Evolutionary conservation across 2,888 invertebrate genomes (phyloP).

Genomic region (Chesias legatella): DNA sequence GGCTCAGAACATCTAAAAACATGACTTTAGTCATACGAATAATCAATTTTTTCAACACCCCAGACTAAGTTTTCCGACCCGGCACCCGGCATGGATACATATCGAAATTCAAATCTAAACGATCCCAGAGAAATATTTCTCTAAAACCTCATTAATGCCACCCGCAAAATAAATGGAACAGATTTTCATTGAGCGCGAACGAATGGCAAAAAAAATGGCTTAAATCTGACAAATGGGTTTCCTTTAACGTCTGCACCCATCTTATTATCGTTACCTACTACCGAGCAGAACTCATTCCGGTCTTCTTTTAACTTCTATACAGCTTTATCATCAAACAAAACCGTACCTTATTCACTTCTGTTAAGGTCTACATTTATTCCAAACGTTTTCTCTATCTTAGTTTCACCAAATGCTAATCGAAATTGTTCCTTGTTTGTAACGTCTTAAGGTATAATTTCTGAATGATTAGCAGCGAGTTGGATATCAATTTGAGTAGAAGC

Average conservation of each 20-base stretch:
- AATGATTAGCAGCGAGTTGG: conserved; percentile 44
- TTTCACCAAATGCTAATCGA: conserved; percentile 27
- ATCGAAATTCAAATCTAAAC: conserved; percentile 25
- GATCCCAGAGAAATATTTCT: conserved; percentile 34
- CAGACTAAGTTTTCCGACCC: too few species aligned
- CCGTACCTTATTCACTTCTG: conserved; percentile 30
- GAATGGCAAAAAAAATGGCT: conserved; percentile 75
- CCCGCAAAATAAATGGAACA: conserved; percentile 74
- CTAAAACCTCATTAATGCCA: conserved; percentile 63
- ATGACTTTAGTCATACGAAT: too few species aligned
- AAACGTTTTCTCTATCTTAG: conserved; percentile 37
- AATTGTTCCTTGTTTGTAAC: conserved; percentile 35
- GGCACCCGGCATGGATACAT: too few species aligned
- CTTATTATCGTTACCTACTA: conserved; percentile 80
- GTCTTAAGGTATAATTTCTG: conserved; percentile 42
- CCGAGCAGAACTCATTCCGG: conserved; percentile 77
- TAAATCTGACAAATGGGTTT: conserved; percentile 80
- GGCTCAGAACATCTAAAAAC: too few species aligned
- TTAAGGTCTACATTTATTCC: conserved; percentile 40
- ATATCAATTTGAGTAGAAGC: conserved; percentile 80
- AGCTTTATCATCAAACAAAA: conserved; percentile 33
- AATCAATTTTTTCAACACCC: too few species aligned
- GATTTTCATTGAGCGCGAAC: conserved; percentile 73
- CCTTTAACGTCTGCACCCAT: conserved; percentile 80
- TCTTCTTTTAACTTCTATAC: conserved; percentile 61